phyloP scores from a whole-genome alignment of 1,140 invertebrate species.

The Heterodera carotae region DNA sequence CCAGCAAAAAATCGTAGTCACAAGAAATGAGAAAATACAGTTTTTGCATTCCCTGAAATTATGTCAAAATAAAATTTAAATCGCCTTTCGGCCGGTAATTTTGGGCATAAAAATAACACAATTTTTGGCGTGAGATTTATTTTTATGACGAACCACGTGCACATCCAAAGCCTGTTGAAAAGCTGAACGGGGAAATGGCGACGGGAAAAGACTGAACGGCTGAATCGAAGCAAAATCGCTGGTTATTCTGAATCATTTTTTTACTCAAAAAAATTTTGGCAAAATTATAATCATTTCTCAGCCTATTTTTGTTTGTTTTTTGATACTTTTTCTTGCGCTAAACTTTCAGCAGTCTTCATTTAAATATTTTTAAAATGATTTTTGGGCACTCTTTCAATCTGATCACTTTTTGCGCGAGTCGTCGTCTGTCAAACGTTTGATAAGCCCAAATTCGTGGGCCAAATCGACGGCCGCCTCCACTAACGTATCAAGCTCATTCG shows the following conservation, averaged over 20 bases:
- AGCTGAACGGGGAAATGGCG: slow-evolving; percentile 56
- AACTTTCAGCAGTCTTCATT: too few species aligned
- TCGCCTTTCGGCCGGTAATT: too few species aligned
- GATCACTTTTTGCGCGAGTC: not conserved
- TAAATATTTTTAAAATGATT: too few species aligned
- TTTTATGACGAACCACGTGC: slow-evolving; percentile 45
- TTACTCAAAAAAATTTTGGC: too few species aligned
- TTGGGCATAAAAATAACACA: too few species aligned
- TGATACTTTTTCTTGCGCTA: too few species aligned
- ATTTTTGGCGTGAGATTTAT: too few species aligned
- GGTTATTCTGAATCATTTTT: not conserved
- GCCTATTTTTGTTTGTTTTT: too few species aligned
- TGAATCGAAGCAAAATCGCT: slow-evolving; percentile 49
- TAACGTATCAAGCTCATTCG: too few species aligned
- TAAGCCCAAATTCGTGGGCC: not conserved
- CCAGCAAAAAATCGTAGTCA: slow-evolving; percentile 59
- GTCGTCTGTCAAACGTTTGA: not conserved
- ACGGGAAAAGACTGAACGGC: slow-evolving; percentile 61
- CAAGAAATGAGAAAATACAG: slow-evolving; percentile 62
- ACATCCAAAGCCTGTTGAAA: slow-evolving; percentile 59
- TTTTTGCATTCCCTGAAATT: slow-evolving; percentile 54
- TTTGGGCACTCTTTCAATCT: too few species aligned
- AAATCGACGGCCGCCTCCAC: not conserved
- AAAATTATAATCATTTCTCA: not conserved
- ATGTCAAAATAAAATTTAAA: not conserved